phyloP scores from a whole-genome alignment of 2,888 invertebrate genomes.

The Magallana nippona region DNA sequence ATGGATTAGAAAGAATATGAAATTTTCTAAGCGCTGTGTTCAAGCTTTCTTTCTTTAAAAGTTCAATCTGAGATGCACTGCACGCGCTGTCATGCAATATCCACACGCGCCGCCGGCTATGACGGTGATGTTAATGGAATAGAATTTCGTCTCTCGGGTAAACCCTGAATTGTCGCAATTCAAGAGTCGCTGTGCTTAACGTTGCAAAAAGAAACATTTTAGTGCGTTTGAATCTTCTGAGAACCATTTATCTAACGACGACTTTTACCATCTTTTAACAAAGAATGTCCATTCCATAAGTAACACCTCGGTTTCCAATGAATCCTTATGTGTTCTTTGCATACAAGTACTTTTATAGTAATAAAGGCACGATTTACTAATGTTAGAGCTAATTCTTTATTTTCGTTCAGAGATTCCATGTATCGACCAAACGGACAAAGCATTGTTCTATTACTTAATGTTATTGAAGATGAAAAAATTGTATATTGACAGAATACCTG shows the following conservation, averaged over 20 bases:
- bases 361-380: too few species aligned
- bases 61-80: constrained; percentile 16
- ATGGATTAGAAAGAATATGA: background rate
- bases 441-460: background rate
- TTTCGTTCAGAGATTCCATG: background rate
- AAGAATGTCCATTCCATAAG: too few species aligned
- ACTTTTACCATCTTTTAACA: too few species aligned
- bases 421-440: background rate
- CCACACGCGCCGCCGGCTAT: background rate
- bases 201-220: constrained; percentile 21
- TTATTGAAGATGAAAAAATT: background rate
- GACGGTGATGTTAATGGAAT: constrained; percentile 8
- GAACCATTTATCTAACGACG: background rate
- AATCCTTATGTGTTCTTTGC: too few species aligned
- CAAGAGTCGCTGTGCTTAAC: background rate
- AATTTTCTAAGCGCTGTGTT: background rate
- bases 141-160: constrained; percentile 26
- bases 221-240: background rate
- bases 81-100: constrained; percentile 28
- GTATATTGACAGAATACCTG: constrained; percentile 15
- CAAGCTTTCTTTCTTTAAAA: background rate
- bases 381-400: background rate
- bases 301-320: too few species aligned
- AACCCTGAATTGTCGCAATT: constrained; percentile 2
- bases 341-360: too few species aligned